Base-by-base conservation (phyloP, 2,113 vertebrate genomes). In the Pica pica region DNA sequence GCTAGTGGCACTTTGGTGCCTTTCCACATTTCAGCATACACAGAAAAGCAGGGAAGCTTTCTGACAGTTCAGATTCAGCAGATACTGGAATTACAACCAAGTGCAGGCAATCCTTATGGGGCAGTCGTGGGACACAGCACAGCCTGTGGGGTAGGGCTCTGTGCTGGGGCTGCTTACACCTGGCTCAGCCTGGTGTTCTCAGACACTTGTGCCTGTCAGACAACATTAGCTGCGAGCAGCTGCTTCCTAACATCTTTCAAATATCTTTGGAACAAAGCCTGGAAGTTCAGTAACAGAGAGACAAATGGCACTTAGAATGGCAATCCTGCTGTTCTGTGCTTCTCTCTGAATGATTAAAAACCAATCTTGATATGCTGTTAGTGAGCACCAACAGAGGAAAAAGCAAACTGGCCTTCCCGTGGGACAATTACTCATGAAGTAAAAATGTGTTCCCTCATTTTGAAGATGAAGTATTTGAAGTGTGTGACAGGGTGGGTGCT, bases 261-360 rank as follows among this genome's bases (percentile, higher is more conserved):
- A 76, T 73, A 59, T 57, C 74, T 82, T 63, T 76, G 81, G 74
- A 89, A 47, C 90, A 71, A 75, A 93, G 79, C 67, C 85, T 90
- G 49, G 10, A 33, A 69, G 57, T 49, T 76, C 2, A 7, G 53
- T 44, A 80, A 64, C 1, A 4, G 61, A 67, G 73, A 78, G 22
- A 37, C n/a, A 53, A 90, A 87, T 41, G 74, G 49, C 61, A 50
- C 73, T 87, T 27, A 9, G 16, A 84, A 71, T 70, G 85, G 42
- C n/a, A 76, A 33, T 76, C 44, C 49, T 12, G 22, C 59, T 89
- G 49, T 9, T 79, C 30, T 57, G 19, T 76, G 37, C 63, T 91
- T 87, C 44, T 87, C 31, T 91, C 24, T 75, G 64, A 79, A 64
- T 22, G 50, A 85, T 53, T 37, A 39, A 65, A 73, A 83, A 6